These are phyloP conservation scores for Drosophila borborema DNA, from an alignment of 2,888 invertebrate species.

Conservation along the genomic window DNA sequence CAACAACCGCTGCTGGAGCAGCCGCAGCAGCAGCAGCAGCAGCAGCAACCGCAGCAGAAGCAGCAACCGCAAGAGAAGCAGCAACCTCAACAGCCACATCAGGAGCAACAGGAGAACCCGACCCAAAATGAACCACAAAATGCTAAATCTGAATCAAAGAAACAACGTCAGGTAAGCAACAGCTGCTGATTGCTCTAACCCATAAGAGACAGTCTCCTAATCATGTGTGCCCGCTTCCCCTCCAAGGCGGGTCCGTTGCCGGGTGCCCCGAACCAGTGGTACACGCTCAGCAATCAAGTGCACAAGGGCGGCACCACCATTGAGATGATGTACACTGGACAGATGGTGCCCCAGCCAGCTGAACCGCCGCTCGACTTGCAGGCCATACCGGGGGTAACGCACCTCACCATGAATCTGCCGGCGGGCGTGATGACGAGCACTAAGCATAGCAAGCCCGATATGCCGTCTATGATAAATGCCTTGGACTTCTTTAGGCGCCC, in stretches of 20 bases:
- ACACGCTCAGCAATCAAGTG: conserved; percentile 12
- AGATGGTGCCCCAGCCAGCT: conserved; percentile 1
- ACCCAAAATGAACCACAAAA: not conserved
- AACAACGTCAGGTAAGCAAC: conserved; percentile 12
- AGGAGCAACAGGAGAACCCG: too few relatives aligned
- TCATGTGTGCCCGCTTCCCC: not conserved
- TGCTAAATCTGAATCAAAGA: not conserved
- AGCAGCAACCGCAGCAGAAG: not conserved
- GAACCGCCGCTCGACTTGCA: not conserved
- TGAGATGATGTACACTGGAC: conserved; percentile 40
- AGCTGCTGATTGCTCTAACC: too few relatives aligned
- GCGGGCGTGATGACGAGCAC: conserved; percentile 15
- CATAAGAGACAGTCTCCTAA: not conserved
- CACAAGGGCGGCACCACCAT: conserved; percentile 25
- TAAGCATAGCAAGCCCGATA: conserved; percentile 18
- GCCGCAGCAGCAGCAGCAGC: not conserved
- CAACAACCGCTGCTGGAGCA: not conserved
- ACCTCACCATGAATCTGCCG: conserved; percentile 25
- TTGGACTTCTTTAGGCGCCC: conserved; percentile 30
- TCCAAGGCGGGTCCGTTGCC: conserved; percentile 1
- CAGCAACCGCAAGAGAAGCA: not conserved
- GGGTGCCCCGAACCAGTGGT: conserved; percentile 17
- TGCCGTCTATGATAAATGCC: conserved; percentile 27
- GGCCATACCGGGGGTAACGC: conserved; percentile 35
- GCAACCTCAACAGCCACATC: not conserved